Evolutionary conservation across 2,888 invertebrate genomes (phyloP), one percentile per base, ranked within the genome.

Genomic region (Imbricaverruca yamaguchii): DNA sequence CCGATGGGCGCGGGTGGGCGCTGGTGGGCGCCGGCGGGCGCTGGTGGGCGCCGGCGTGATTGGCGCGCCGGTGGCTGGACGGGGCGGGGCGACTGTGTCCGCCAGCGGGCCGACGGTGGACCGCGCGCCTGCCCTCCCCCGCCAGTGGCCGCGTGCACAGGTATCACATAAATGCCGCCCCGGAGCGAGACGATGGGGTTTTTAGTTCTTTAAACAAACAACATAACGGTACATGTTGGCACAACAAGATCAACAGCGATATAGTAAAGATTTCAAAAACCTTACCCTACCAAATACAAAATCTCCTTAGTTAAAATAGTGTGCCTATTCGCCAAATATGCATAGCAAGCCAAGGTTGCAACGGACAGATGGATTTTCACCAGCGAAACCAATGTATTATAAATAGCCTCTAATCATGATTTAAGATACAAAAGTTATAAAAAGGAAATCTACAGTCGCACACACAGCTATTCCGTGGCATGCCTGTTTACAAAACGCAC

Each of bases 221-320:
- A 74, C 74, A 74, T 53, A 74, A 74, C 74, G 74, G 74, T 74
- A 74, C 74, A 74, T 74, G 74, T 74, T 74, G 74, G 74, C 74
- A 74, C 74, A 74, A 74, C 74, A 74, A 74, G 74, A 74, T 74
- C 55, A 74, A 74, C 74, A 74, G 74, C 74, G 74, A 74, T 74
- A 74, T 74, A 53, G 74, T 74, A 74, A 74, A 74, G 74, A 74
- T 55, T 55, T 74, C 74, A 74, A 74, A 74, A 74, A 74, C 74
- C 74, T 74, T 74, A 74, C 74, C 74, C 74, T 74, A 74, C 74
- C 74, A 74, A 74, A 74, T 74, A 74, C 74, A 74, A 74, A 74
- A 74, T 74, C 74, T 74, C 74, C 53, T 74, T 55, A 53, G 74
- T 74, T 74, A 74, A 74, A 74, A 74, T 74, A 74, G 74, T 74